A percentile compares a stretch with the other conserved stretches of the same genome.
These are phyloP conservation scores for Poecilobothrus nobilitatus DNA, from an alignment of 2,888 invertebrate genomes.

Conservation along the genomic window DNA sequence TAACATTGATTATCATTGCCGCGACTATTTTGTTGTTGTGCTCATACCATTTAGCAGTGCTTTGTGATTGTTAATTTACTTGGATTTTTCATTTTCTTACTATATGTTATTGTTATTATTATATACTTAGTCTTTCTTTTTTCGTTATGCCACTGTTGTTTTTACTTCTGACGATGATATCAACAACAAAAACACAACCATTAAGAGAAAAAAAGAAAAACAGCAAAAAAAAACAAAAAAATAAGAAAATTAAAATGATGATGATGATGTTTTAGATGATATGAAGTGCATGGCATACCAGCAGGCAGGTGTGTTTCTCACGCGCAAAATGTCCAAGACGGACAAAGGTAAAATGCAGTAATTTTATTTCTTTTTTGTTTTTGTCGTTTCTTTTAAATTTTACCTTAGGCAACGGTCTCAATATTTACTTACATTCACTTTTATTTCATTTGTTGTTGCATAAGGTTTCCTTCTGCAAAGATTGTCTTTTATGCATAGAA, in stretches of 20 bases:
- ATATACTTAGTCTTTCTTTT: no score
- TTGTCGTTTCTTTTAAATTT: not conserved
- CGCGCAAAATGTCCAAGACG: constrained; percentile 6
- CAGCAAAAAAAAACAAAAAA: no score
- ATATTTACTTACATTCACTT: no score
- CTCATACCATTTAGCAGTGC: not conserved
- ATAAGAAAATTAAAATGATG: not conserved
- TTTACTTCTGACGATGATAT: not conserved
- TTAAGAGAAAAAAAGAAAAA: no score
- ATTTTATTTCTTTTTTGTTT: not conserved
- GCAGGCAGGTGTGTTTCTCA: constrained; percentile 6
- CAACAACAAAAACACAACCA: not conserved
- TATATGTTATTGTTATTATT: not conserved
- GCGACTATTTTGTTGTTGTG: not conserved
- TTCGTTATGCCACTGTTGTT: not conserved
- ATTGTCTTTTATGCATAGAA: no score
- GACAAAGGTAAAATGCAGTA: constrained; percentile 1
- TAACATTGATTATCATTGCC: not conserved
- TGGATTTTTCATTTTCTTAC: not conserved
- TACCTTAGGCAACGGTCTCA: not conserved
- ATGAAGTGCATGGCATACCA: constrained; percentile 4
- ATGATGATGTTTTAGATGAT: not conserved
- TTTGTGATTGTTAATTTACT: no score
- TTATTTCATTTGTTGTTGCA: no score
- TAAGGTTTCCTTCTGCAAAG: no score